Base-by-base conservation (phyloP, 2,888 invertebrate species). In the Cheilosia vernalis region DNA sequence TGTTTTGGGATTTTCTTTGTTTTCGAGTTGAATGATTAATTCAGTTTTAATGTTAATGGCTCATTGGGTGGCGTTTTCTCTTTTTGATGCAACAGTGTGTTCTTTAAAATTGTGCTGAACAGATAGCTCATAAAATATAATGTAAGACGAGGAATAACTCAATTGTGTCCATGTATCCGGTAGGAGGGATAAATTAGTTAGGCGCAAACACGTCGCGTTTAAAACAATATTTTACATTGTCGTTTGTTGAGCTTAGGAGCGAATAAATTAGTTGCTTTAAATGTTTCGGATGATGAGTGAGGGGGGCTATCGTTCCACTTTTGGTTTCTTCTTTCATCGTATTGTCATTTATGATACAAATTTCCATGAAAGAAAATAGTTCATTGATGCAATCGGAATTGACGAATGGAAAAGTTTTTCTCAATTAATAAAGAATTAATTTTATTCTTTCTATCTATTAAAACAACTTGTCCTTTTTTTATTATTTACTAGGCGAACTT, bases 21-120 rank as follows among this genome's bases (percentile, higher is more conserved):
- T 51, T 17, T n/a, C n/a, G 33, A 64, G 42, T 37, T 24, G 30
- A 60, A 64, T 79, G 78, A 79, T 79, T 72, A 64, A 79, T 79
- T 51, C 17, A 33, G 19, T 51, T 72, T 51, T 51, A 63, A 56
- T 64, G 64, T 64, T 47, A 37, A 47, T 56, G 61, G 63, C 55
- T 78, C 51, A 55, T 47, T 69, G 15, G 44, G 63, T 56, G 53
- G 33, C 55, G 51, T 37, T 63, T 30, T 30, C 9, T 30, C 1
- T 9, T 30, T 13, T 30, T 60, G 40, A 55, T 69, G 78, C 61
- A 61, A 74, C 30, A 55, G 21, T 44, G 19, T 56, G 21, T 24
- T 13, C 19, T 56, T 40, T 51, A 67, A 15, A 4, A 58, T n/a
- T 17, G 4, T 37, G 58, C 21, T 60, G 33, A 76, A 60, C 42